Evolutionary conservation across 2,113 vertebrate species (phyloP), one percentile per base, ranked within the genome.

Genomic region (Gopherus flavomarginatus): DNA sequence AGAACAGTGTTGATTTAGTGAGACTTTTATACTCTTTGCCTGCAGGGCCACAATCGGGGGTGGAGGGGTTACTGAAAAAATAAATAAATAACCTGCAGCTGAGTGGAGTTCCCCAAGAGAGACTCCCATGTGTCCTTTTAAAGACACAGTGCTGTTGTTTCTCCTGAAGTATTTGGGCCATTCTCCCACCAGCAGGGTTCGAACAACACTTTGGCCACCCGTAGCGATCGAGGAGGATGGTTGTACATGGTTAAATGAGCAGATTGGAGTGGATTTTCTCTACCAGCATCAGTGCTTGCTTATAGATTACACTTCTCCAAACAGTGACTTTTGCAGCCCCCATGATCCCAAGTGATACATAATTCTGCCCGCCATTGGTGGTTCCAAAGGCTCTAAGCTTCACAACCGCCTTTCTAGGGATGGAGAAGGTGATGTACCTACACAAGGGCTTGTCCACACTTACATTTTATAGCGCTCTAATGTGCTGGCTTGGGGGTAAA

Each of bases 1-100:
- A 99, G 98, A 98, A 98, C 98, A 88, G 93, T 98, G 98, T 99
- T 99, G 98, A 99, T 99, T 99, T 99, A 99, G 98, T 98, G 98
- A 95, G 98, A 97, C 96, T 97, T 96, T 98, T 94, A 94, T 97
- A 89, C 96, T 95, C 97, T 97, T 96, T 95, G 97, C 96, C 97
- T 95, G 87, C 89, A 62, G 97, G 95, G 97, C 94, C 94, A 90
- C 65, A 86, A 62, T 57, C 38, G 62, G 54, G 59, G 31, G 8
- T 75, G 38, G 21, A 81, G 59, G n/a, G 6, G 3, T 85, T 53
- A 54, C 88, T 5, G 5, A 47, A 84, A 92, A 93, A 91, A 94
- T 93, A 92, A 96, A 96, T 92, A 94, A 87, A 42, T 56, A 49
- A 27, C 85, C 80, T 5, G 5, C 89, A 13, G 86, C 62, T 87